These are phyloP conservation scores for Myxocyprinus asiaticus DNA, from an alignment of 2,113 vertebrate genomes.

Conservation along the genomic window DNA sequence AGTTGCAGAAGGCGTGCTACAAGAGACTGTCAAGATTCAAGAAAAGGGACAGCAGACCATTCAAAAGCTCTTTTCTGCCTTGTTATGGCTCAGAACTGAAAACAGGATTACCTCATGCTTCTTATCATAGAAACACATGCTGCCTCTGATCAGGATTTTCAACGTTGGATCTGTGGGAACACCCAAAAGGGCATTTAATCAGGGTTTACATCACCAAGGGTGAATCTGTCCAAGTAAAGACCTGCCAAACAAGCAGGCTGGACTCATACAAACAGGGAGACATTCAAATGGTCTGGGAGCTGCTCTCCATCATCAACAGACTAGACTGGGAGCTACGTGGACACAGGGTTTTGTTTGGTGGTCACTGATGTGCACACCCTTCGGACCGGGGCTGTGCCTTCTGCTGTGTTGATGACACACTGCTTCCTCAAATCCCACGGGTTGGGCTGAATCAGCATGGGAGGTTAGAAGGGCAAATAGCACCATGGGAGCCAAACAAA, in stretches of 20 bases:
- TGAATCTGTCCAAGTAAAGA: slow-evolving; percentile 5
- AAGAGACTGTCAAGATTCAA: slow-evolving; percentile 2
- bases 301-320: slow-evolving; percentile 52
- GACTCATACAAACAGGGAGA: neutral
- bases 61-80: slow-evolving; percentile 47
- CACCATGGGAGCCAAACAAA: slow-evolving; percentile 80
- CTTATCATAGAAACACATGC: slow-evolving; percentile 54
- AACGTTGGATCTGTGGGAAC: slow-evolving; percentile 58
- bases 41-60: slow-evolving; percentile 14
- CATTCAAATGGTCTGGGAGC: neutral
- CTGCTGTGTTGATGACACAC: slow-evolving; percentile 69
- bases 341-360: slow-evolving; percentile 57
- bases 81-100: slow-evolving; percentile 59
- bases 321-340: slow-evolving; percentile 65
- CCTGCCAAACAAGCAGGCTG: slow-evolving; percentile 30
- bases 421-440: slow-evolving; percentile 68
- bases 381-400: slow-evolving; percentile 57
- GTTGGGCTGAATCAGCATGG: slow-evolving; percentile 60
- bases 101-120: slow-evolving; percentile 47
- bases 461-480: slow-evolving; percentile 62
- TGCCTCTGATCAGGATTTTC: slow-evolving; percentile 59
- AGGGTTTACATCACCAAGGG: slow-evolving; percentile 53
- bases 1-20: neutral
- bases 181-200: slow-evolving; percentile 62
- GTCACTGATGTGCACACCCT: slow-evolving; percentile 59